Evolutionary conservation across 2,113 vertebrate genomes (phyloP).

Genomic region (Stigmatopora nigra): DNA sequence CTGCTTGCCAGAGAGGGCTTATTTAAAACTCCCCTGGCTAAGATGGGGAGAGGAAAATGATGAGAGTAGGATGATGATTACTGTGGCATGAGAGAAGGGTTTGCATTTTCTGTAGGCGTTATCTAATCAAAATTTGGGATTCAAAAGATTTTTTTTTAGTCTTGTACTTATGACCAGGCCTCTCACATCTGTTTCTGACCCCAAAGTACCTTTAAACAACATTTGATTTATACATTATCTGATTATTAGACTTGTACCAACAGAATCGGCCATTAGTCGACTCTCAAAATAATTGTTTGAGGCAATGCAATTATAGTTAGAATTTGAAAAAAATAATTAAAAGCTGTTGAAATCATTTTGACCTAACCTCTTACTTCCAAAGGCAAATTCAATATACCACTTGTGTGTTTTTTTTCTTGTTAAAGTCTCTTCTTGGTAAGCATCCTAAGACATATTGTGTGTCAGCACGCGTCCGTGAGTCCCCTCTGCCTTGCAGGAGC

Average conservation of each 20-base stretch:
- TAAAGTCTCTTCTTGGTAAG: not conserved
- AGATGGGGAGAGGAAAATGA: slow-evolving; percentile 13
- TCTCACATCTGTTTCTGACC: too few species aligned
- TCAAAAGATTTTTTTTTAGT: too few species aligned
- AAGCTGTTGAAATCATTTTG: too few species aligned
- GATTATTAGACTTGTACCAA: too few species aligned
- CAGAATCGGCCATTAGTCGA: too few species aligned
- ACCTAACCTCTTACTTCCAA: not conserved
- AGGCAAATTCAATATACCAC: not conserved
- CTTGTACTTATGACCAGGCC: too few species aligned
- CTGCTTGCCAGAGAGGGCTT: slow-evolving; percentile 31
- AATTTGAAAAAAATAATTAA: too few species aligned
- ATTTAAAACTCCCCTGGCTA: slow-evolving; percentile 24
- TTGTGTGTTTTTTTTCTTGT: not conserved
- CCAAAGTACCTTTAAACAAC: too few species aligned
- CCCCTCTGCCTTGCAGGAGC: not conserved
- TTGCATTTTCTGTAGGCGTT: not conserved
- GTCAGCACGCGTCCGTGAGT: not conserved
- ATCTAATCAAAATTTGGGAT: not conserved
- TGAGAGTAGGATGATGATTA: not conserved
- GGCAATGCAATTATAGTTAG: too few species aligned
- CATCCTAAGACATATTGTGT: not conserved
- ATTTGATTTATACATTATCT: too few species aligned
- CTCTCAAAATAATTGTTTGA: too few species aligned
- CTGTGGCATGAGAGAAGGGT: not conserved